Conservation (phyloP, 2,888 invertebrate species). For the Vannuccia rotundouncinata region DNA sequence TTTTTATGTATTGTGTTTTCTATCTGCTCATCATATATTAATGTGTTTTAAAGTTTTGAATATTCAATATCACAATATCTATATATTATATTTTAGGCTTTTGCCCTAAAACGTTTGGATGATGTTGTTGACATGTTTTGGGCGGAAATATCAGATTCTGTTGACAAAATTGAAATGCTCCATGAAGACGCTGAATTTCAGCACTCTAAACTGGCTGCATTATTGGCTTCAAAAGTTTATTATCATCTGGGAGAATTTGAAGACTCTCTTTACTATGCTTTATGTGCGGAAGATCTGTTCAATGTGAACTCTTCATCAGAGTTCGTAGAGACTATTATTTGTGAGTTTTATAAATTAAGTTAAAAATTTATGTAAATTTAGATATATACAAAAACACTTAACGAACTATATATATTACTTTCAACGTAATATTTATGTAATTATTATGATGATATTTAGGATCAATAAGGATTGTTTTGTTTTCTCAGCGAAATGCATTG, state of each 20-base stretch:
- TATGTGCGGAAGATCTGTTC: constrained; percentile 88
- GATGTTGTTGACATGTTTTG: constrained; percentile 92
- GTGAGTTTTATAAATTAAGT: constrained; percentile 54
- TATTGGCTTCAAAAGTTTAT: constrained; percentile 90
- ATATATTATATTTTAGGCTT: constrained; percentile 59
- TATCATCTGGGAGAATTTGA: constrained; percentile 94
- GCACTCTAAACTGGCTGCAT: constrained; percentile 84
- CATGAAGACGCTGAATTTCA: constrained; percentile 80
- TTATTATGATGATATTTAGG: no score
- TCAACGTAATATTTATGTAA: no score
- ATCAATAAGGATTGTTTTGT: no score
- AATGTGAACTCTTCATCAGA: constrained; percentile 86
- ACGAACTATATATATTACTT: no score
- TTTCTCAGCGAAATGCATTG: constrained; percentile 80
- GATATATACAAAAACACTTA: constrained; percentile 29
- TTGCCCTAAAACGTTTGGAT: constrained; percentile 83
- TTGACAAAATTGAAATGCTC: constrained; percentile 90
- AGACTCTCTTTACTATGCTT: constrained; percentile 89
- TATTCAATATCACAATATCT: neutral
- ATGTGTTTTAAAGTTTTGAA: neutral
- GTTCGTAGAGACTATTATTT: constrained; percentile 89
- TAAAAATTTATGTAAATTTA: constrained; percentile 33
- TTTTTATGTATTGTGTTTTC: no score
- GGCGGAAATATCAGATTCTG: constrained; percentile 96
- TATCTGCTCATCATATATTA: neutral